These are phyloP conservation scores for Lasioglossum morio DNA, from an alignment of 2,888 invertebrate species.

Conservation along the genomic window DNA sequence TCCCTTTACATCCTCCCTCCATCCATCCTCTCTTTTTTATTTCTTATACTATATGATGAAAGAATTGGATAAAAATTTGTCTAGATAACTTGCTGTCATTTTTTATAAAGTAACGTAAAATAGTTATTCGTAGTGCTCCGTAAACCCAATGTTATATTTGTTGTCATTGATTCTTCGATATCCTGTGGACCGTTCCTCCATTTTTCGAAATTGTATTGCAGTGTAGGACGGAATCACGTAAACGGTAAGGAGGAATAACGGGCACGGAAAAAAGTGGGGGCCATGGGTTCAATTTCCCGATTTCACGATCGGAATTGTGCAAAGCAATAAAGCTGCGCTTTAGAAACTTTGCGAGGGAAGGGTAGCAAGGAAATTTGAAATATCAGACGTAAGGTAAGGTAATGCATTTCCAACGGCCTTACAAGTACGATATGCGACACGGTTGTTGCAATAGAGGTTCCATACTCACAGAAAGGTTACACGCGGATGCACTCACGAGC, in stretches of 20 bases:
- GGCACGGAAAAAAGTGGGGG: neutral
- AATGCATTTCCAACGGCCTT: conserved; percentile 63
- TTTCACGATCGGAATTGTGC: neutral
- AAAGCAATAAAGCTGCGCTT: neutral
- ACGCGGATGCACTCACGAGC: conserved; percentile 69
- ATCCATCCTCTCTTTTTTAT: too few relatives aligned
- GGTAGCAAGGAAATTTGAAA: conserved; percentile 58
- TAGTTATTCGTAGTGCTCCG: too few relatives aligned
- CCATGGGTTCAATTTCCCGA: neutral
- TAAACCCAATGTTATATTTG: neutral
- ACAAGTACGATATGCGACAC: conserved; percentile 64
- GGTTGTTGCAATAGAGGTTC: conserved; percentile 67
- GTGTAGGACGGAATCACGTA: neutral
- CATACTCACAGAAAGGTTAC: conserved; percentile 69
- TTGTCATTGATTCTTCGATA: neutral
- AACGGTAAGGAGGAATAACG: neutral
- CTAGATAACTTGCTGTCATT: too few relatives aligned
- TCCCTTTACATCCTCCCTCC: too few relatives aligned
- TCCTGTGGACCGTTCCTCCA: neutral
- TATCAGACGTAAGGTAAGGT: conserved; percentile 58
- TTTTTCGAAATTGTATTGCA: neutral
- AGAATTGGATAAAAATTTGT: too few relatives aligned
- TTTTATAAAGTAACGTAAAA: too few relatives aligned
- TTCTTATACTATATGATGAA: too few relatives aligned
- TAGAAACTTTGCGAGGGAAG: conserved; percentile 33